phyloP scores from a whole-genome alignment of 1,140 invertebrate genomes.

The Coptotermes formosanus region DNA sequence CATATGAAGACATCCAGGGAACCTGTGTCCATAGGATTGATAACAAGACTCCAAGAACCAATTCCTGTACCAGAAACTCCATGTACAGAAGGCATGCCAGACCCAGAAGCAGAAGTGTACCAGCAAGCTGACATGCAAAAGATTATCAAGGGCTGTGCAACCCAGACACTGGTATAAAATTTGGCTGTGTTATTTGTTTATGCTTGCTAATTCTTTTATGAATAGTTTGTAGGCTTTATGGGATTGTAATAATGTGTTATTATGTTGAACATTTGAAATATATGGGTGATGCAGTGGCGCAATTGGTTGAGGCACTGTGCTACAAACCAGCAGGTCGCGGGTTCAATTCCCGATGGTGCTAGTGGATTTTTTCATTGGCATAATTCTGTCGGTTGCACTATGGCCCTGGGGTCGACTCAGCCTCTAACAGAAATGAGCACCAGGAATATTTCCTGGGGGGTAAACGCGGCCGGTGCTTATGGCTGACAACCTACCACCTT shows the following conservation, averaged over 20 bases:
- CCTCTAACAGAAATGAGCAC: no score
- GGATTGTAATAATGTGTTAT: background rate
- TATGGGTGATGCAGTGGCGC: no score
- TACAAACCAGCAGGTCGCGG: no score
- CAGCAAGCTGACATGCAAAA: constrained; percentile 62
- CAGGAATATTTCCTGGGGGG: no score
- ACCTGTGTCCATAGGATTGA: background rate
- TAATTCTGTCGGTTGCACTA: no score
- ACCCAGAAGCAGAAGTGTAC: constrained; percentile 56
- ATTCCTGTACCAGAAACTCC: constrained; percentile 52
- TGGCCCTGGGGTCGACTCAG: no score
- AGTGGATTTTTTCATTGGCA: no score
- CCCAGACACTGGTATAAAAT: constrained; percentile 64
- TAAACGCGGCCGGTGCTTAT: no score
- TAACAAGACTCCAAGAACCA: constrained; percentile 4
- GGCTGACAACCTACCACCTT: no score
- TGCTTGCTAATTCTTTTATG: background rate
- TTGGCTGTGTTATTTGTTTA: background rate
- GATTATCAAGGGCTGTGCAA: constrained; percentile 63
- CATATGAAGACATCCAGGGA: background rate
- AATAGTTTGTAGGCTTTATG: background rate
- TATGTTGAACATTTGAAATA: background rate
- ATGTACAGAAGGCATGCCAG: constrained; percentile 51
- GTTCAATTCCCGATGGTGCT: no score
- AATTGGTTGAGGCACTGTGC: no score